Evolutionary conservation across 2,113 vertebrate genomes (phyloP).

Genomic region (Strix aluco): DNA sequence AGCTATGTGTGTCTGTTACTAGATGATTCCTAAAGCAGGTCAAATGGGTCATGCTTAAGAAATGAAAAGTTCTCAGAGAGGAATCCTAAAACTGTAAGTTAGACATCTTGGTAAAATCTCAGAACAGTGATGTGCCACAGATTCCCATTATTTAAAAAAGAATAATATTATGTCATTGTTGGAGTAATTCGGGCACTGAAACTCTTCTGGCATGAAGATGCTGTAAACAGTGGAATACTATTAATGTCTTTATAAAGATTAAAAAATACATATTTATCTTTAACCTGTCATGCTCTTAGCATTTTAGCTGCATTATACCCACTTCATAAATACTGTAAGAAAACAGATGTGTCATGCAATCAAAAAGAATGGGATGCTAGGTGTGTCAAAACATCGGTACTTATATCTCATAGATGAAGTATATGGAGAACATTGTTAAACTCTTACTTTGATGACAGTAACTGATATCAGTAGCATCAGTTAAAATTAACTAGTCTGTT

Average conservation of each 20-base stretch:
- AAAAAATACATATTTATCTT: neutral
- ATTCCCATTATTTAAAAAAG: neutral
- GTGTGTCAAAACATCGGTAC: neutral
- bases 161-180: neutral
- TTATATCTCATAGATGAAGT: neutral
- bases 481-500: neutral
- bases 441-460: neutral
- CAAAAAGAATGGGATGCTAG: neutral
- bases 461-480: neutral
- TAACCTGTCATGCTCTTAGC: neutral
- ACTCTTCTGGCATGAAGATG: neutral
- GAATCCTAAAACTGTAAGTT: neutral
- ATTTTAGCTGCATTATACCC: neutral
- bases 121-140: neutral
- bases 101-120: neutral
- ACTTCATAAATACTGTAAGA: neutral
- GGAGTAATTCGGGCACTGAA: neutral
- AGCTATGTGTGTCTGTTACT: neutral
- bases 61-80: neutral
- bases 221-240: neutral
- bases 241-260: neutral
- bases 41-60: neutral
- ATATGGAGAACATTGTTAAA: neutral
- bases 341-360: neutral
- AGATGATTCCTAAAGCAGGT: neutral